These are phyloP conservation scores for Arnoldichthys spilopterus DNA, from an alignment of 2,797 vertebrate species.

Conservation along the genomic window DNA sequence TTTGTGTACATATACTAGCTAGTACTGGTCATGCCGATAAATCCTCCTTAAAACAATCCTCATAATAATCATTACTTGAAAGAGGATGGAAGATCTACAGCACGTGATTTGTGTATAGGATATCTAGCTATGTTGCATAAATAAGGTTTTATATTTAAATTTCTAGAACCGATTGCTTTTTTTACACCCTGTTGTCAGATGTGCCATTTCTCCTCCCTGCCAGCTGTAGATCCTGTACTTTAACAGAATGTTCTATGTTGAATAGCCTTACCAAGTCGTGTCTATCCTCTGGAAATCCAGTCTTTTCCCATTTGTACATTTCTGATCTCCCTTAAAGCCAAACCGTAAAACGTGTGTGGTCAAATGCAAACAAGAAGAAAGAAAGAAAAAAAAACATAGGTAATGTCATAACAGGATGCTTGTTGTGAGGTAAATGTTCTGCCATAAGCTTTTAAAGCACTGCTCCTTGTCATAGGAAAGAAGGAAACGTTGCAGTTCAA, in stretches of 20 bases:
- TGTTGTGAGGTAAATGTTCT: neutral
- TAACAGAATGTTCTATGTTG: constrained; percentile 3
- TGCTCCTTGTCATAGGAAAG: neutral
- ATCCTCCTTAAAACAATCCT: constrained; percentile 5
- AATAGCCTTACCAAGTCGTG: constrained; percentile 20
- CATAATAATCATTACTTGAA: constrained; percentile 34
- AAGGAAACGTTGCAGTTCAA: neutral
- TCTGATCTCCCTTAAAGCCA: neutral
- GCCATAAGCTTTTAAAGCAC: neutral
- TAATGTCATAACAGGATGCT: neutral
- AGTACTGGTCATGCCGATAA: neutral
- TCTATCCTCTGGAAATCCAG: neutral
- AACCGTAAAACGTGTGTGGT: neutral
- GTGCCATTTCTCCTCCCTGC: neutral
- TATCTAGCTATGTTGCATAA: constrained; percentile 23
- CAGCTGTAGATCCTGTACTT: constrained; percentile 11
- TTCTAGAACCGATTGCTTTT: constrained; percentile 2
- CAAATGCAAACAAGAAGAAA: neutral
- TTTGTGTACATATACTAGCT: neutral
- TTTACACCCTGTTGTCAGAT: neutral
- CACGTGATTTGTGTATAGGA: constrained; percentile 15
- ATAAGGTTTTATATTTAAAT: constrained; percentile 30
- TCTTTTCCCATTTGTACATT: neutral
- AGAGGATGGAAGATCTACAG: neutral
- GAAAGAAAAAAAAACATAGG: no score